phyloP scores from a whole-genome alignment of 2,888 invertebrate species.

The Griposia aprilina region DNA sequence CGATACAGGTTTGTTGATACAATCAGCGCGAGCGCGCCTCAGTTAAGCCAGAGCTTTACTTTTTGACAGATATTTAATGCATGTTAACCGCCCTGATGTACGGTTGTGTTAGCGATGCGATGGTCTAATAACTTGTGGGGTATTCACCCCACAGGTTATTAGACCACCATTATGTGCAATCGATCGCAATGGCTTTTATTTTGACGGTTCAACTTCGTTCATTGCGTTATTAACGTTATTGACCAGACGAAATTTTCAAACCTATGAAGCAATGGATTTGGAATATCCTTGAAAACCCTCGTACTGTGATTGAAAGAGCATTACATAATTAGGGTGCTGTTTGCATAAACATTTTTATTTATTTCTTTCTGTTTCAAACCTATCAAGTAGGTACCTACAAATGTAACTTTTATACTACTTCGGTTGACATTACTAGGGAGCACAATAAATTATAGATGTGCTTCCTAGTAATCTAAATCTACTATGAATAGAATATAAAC shows the following conservation, averaged over 20 bases:
- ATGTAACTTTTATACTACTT: neutral
- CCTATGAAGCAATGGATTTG: too few relatives aligned
- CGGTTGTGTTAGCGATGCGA: neutral
- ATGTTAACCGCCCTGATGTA: neutral
- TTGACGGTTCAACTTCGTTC: too few relatives aligned
- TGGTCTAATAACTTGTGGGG: neutral
- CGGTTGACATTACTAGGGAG: neutral
- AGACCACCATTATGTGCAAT: too few relatives aligned
- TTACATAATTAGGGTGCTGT: neutral
- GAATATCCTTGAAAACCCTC: too few relatives aligned
- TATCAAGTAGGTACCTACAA: neutral
- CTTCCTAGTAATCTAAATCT: neutral
- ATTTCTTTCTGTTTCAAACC: neutral
- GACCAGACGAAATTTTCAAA: too few relatives aligned
- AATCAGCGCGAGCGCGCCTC: neutral
- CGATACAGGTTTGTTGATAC: neutral
- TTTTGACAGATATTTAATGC: neutral
- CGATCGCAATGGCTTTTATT: too few relatives aligned
- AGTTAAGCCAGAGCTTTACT: neutral
- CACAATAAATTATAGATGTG: too few relatives aligned
- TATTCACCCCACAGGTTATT: too few relatives aligned
- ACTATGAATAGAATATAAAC: too few relatives aligned
- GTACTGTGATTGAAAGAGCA: too few relatives aligned
- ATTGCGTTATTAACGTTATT: too few relatives aligned
- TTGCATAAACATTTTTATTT: accelerated